Evolutionary conservation across 2,888 invertebrate species (phyloP).

Genomic region (Tribolium freemani): DNA sequence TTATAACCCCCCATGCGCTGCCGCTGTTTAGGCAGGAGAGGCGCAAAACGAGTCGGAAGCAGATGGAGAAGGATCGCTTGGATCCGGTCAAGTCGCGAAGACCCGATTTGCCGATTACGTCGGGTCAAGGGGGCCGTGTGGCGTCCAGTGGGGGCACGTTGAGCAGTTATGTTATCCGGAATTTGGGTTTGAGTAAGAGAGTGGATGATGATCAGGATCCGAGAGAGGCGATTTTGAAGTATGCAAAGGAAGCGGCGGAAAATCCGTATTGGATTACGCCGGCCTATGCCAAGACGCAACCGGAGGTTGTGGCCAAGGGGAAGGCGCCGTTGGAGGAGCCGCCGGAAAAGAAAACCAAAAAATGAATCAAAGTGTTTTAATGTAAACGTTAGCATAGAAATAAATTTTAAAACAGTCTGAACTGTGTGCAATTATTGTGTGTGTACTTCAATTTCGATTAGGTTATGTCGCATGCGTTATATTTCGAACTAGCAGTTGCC

Average conservation of each 20-base stretch:
- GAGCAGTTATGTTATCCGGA: conserved; percentile 92
- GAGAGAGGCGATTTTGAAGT: conserved; percentile 93
- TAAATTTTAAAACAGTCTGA: no score
- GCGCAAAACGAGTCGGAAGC: conserved; percentile 88
- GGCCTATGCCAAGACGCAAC: conserved; percentile 91
- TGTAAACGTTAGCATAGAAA: no score
- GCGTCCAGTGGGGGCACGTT: conserved; percentile 96
- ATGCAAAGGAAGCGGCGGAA: conserved; percentile 94
- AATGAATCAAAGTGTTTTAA: no score
- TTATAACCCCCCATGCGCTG: conserved; percentile 96
- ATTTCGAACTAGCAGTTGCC: no score
- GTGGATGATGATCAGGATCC: conserved; percentile 95
- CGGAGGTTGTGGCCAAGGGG: conserved; percentile 79
- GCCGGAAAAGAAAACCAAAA: conserved; percentile 58
- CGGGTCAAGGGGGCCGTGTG: conserved; percentile 92
- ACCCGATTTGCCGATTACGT: conserved; percentile 90
- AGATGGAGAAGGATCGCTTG: conserved; percentile 90
- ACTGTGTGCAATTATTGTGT: no score
- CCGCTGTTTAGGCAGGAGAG: conserved; percentile 95
- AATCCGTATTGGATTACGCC: conserved; percentile 98
- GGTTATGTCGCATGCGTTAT: no score
- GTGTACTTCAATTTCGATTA: no score
- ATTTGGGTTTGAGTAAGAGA: conserved; percentile 92
- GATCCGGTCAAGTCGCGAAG: conserved; percentile 87
- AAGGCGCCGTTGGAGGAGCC: conserved; percentile 64